A percentile compares a stretch with the other conserved stretches of the same genome.
Conservation (phyloP, 2,113 vertebrate species). For the Hassar affinis region DNA sequence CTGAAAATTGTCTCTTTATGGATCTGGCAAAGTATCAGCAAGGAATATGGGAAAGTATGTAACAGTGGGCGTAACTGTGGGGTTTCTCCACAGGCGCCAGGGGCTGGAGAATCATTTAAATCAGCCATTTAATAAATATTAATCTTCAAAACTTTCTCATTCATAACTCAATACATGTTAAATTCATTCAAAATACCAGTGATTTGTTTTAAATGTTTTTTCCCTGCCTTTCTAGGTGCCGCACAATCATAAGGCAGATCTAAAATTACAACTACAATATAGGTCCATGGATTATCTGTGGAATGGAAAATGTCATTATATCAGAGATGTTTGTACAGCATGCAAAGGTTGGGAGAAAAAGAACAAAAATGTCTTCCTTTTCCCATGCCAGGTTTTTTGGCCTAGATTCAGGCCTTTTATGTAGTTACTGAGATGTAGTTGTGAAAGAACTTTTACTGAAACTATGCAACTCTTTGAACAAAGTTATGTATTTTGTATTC, state of each 20-base stretch:
- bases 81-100: background rate
- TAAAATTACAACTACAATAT: background rate
- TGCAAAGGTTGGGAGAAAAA: background rate
- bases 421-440: background rate
- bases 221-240: background rate
- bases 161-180: no score
- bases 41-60: background rate
- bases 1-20: background rate
- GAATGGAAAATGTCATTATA: background rate
- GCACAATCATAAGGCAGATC: background rate
- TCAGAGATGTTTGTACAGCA: background rate
- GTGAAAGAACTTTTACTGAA: background rate
- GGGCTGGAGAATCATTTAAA: background rate
- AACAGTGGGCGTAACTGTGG: background rate
- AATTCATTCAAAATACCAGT: background rate
- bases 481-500: background rate
- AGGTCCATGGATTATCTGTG: background rate
- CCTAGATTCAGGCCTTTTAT: background rate
- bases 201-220: background rate
- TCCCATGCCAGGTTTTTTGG: background rate
- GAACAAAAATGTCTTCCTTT: background rate
- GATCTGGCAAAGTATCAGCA: background rate
- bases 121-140: background rate
- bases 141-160: no score
- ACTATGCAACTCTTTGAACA: background rate